Evolutionary conservation across 2,797 vertebrate genomes (phyloP).

Genomic region (Malurus splendens): DNA sequence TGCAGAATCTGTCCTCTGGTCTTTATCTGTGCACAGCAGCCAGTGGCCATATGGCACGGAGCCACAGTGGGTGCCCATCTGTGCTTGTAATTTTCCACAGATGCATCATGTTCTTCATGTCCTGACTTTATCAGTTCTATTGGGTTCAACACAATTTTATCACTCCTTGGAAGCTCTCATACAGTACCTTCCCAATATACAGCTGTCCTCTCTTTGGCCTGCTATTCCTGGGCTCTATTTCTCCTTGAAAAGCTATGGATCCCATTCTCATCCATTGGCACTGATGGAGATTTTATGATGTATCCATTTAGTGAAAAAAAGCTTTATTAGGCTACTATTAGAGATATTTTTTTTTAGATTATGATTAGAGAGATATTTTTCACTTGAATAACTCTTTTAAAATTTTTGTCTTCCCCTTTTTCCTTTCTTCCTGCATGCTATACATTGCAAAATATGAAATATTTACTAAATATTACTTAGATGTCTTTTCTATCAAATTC

Average conservation of each 20-base stretch:
- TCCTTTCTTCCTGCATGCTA: slow-evolving; percentile 17
- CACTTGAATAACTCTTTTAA: not conserved
- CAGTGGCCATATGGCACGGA: rapidly evolving
- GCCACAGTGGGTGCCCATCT: rapidly evolving
- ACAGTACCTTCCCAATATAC: not conserved
- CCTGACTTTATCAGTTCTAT: not conserved
- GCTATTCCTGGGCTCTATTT: not conserved
- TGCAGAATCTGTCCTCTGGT: too few relatives aligned
- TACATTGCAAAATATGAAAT: slow-evolving; percentile 42
- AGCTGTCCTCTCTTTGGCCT: not conserved
- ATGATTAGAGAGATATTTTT: not conserved
- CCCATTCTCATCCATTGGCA: not conserved
- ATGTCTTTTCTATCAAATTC: slow-evolving; percentile 48
- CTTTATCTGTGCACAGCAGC: not conserved
- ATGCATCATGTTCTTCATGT: not conserved
- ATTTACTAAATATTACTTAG: slow-evolving; percentile 50
- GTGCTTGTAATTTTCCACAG: not conserved
- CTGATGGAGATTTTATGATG: not conserved
- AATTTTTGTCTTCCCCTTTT: not conserved
- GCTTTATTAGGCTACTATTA: not conserved
- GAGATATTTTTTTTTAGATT: not conserved
- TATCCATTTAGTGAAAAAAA: not conserved
- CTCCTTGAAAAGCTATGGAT: not conserved
- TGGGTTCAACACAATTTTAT: not conserved
- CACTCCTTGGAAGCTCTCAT: not conserved